These are phyloP conservation scores for Euleptes europaea DNA, from an alignment of 2,113 vertebrate genomes.

Conservation along the genomic window DNA sequence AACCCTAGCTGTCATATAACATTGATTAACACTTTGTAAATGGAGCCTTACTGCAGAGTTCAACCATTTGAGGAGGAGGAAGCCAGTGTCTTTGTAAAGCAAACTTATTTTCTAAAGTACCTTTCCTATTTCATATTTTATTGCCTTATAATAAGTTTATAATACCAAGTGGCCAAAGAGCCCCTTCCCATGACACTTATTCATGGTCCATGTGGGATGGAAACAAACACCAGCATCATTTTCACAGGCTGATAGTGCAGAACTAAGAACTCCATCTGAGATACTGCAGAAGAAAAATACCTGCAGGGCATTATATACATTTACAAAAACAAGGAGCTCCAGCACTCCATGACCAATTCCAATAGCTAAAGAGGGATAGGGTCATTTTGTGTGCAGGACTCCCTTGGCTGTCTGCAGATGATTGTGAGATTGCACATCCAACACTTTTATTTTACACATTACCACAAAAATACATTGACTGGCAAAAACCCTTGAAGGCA, in stretches of 20 bases:
- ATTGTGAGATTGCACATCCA: conserved; percentile 5
- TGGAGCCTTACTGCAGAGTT: neutral
- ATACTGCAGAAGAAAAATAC: conserved; percentile 54
- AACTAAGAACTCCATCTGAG: conserved; percentile 54
- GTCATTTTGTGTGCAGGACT: neutral
- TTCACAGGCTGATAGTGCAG: conserved; percentile 43
- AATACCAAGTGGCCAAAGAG: conserved; percentile 48
- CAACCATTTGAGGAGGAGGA: conserved; percentile 14
- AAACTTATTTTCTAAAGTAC: conserved; percentile 55
- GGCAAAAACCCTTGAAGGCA: conserved; percentile 30
- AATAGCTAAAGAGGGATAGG: conserved; percentile 39
- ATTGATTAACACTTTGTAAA: no score
- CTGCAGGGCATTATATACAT: conserved; percentile 61
- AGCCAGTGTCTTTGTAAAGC: conserved; percentile 42
- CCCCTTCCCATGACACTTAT: conserved; percentile 53
- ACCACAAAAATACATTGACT: conserved; percentile 3
- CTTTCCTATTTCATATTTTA: conserved; percentile 61
- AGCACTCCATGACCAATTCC: conserved; percentile 55
- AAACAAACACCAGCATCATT: conserved; percentile 39
- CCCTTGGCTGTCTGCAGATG: conserved; percentile 11
- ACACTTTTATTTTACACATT: neutral
- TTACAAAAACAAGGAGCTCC: conserved; percentile 55
- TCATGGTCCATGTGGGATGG: conserved; percentile 21
- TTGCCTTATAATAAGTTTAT: conserved; percentile 65
- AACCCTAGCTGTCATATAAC: no score